Conservation (phyloP, 2,113 vertebrate genomes). For the Phycodurus eques region DNA sequence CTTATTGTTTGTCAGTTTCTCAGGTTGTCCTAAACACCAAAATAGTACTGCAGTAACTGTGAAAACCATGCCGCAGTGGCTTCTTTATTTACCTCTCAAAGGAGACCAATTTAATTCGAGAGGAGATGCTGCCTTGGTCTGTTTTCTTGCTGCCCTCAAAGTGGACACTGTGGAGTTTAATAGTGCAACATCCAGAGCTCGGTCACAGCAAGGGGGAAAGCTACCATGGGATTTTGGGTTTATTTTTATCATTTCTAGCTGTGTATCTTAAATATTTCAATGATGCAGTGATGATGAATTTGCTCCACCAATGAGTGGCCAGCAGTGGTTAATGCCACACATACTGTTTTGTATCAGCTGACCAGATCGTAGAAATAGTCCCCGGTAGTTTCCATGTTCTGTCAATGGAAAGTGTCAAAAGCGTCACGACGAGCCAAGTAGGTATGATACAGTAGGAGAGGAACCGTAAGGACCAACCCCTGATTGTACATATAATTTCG, state of each 20-base stretch:
- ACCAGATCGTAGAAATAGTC: too few species aligned
- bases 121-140: neutral
- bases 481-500: too few species aligned
- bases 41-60: neutral
- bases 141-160: neutral
- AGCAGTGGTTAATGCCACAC: too few species aligned
- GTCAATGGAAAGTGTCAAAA: too few species aligned
- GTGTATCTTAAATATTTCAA: neutral
- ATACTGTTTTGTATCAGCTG: too few species aligned
- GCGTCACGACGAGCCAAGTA: too few species aligned
- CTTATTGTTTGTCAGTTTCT: neutral
- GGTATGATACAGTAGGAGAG: too few species aligned
- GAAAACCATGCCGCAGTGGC: neutral
- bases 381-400: too few species aligned
- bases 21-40: neutral
- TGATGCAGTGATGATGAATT: neutral
- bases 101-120: neutral
- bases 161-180: neutral
- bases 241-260: neutral
- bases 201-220: conserved; percentile 5
- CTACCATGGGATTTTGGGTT: neutral
- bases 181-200: neutral
- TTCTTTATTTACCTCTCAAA: too few species aligned
- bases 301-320: neutral
- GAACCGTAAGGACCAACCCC: too few species aligned